These are phyloP conservation scores for Thelaira solivaga DNA, from an alignment of 2,888 invertebrate genomes.

Conservation along the genomic window DNA sequence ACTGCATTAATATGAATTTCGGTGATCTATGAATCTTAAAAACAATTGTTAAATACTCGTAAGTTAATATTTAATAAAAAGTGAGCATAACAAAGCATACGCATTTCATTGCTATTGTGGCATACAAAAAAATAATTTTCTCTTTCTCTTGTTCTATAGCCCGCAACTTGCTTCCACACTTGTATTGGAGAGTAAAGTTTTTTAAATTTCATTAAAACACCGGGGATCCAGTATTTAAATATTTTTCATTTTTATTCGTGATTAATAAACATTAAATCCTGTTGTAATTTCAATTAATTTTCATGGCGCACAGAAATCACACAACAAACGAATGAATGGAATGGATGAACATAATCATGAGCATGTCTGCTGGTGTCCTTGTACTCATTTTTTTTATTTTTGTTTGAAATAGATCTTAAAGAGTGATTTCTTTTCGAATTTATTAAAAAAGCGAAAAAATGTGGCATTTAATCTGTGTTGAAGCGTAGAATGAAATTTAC, in stretches of 20 bases:
- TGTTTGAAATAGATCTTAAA: not conserved
- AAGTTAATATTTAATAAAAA: no score
- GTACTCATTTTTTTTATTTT: conserved; percentile 3
- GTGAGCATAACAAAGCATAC: no score
- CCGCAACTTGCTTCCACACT: conserved; percentile 43
- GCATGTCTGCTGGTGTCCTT: not conserved
- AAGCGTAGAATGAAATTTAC: no score
- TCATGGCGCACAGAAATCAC: conserved; percentile 49
- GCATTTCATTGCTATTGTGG: conserved; percentile 12
- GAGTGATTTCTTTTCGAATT: conserved; percentile 22
- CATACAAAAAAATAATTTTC: not conserved
- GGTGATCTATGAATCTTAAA: no score
- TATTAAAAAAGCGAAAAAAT: no score
- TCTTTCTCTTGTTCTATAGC: conserved; percentile 4
- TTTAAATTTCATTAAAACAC: conserved; percentile 55
- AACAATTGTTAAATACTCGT: no score
- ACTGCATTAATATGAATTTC: not conserved
- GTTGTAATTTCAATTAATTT: conserved; percentile 67
- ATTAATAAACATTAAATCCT: conserved; percentile 66
- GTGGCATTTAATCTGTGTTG: no score
- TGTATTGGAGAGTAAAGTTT: conserved; percentile 5
- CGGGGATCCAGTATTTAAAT: conserved; percentile 27
- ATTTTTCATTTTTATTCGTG: conserved; percentile 49
- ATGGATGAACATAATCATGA: conserved; percentile 4
- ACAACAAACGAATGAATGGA: conserved; percentile 36